phyloP scores from a whole-genome alignment of 2,888 invertebrate genomes.

The Oscheius onirici region DNA sequence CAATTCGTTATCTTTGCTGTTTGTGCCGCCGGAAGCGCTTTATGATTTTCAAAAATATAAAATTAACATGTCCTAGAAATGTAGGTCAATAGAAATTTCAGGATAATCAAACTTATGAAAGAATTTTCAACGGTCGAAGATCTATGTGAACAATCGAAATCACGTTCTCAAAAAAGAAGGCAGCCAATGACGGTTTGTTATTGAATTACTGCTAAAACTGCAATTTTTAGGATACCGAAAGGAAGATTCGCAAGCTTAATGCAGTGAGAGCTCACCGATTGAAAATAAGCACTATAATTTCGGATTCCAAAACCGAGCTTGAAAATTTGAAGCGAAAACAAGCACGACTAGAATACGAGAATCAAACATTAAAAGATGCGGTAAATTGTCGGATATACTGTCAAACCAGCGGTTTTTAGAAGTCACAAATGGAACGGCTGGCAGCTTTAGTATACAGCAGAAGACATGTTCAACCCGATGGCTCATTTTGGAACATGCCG shows the following conservation, averaged over 20 bases:
- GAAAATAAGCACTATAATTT: not conserved
- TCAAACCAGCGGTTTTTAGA: not conserved
- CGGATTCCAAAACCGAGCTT: not conserved
- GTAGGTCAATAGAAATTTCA: not conserved
- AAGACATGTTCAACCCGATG: not conserved
- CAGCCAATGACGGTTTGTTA: not conserved
- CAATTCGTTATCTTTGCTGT: too few species aligned
- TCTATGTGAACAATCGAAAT: too few species aligned
- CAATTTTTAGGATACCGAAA: not conserved
- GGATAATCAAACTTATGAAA: not conserved
- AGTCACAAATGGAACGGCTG: not conserved
- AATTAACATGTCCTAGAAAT: too few species aligned
- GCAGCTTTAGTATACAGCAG: not conserved
- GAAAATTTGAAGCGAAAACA: not conserved
- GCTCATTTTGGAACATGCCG: not conserved
- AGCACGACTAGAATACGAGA: not conserved
- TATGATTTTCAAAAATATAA: too few species aligned
- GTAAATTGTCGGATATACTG: not conserved
- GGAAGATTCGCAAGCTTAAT: not conserved
- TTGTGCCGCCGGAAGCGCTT: too few species aligned
- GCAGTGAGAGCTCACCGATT: conserved; percentile 1
- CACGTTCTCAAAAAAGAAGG: too few species aligned
- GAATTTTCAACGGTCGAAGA: not conserved
- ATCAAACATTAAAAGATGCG: not conserved
- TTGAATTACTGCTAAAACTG: not conserved